These are phyloP conservation scores for Clunio marinus DNA, from an alignment of 2,888 invertebrate genomes.

Conservation along the genomic window DNA sequence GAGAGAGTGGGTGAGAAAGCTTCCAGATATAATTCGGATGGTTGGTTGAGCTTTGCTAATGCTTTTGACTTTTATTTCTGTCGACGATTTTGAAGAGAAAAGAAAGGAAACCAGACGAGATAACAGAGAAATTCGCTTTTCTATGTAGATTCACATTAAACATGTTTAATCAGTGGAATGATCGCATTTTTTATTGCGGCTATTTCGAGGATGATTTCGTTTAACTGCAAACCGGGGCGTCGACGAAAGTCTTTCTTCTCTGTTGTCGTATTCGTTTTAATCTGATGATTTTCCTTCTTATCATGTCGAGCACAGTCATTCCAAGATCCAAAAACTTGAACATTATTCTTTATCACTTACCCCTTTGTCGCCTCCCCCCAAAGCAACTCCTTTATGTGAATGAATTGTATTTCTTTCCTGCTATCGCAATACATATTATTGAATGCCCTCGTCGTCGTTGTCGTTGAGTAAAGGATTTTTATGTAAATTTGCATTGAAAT, in stretches of 20 bases:
- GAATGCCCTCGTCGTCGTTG: neutral
- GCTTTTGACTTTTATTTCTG: neutral
- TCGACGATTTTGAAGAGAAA: neutral
- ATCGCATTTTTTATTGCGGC: conserved; percentile 30
- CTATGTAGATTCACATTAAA: conserved; percentile 33
- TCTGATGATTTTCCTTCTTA: conserved; percentile 33
- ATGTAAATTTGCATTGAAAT: conserved; percentile 36
- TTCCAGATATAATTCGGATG: conserved; percentile 9
- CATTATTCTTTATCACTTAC: conserved; percentile 37
- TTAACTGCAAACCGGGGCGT: too few species aligned
- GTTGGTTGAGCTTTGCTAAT: neutral
- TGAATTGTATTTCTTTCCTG: neutral
- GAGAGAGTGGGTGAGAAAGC: neutral
- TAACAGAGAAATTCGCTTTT: conserved; percentile 12
- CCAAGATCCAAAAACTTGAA: conserved; percentile 35
- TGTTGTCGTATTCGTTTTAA: neutral
- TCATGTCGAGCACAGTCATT: conserved; percentile 22
- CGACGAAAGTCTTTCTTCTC: neutral
- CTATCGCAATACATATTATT: neutral
- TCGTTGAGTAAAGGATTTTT: conserved; percentile 28
- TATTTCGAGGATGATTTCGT: conserved; percentile 13
- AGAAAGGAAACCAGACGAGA: neutral
- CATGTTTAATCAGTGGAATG: conserved; percentile 29
- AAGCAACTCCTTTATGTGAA: neutral
- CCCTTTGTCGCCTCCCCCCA: too few species aligned